Percentiles rank a stretch among this genome's conserved stretches.
Evolutionary conservation across 2,113 vertebrate species (phyloP).

Genomic region (Damaliscus lunatus): DNA sequence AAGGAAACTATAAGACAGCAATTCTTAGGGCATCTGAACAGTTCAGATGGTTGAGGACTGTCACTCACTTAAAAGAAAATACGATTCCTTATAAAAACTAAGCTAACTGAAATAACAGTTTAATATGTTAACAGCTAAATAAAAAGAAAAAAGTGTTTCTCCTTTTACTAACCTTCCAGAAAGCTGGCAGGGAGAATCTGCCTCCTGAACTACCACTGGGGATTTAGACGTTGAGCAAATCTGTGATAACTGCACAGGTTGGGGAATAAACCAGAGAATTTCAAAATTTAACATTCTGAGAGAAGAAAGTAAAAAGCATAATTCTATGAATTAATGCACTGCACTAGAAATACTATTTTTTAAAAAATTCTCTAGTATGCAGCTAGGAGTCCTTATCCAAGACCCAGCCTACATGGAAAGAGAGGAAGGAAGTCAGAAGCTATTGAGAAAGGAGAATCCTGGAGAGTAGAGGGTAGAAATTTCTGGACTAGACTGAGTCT

Average conservation of each 20-base stretch:
- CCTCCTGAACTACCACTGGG: background rate
- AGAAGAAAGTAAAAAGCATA: background rate
- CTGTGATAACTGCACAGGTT: background rate
- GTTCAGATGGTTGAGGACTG: background rate
- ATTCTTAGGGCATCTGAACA: background rate
- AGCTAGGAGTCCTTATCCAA: background rate
- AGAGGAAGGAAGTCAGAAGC: background rate
- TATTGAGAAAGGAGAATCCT: background rate
- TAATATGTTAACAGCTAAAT: background rate
- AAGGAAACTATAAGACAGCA: background rate
- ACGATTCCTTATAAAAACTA: background rate
- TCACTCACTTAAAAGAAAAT: background rate
- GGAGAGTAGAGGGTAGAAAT: background rate
- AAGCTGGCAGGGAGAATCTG: background rate
- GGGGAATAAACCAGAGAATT: background rate
- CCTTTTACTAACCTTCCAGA: background rate
- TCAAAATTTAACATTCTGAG: background rate
- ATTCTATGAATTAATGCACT: background rate
- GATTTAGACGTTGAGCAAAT: background rate
- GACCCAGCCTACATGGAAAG: background rate
- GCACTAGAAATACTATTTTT: no score
- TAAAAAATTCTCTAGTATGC: background rate
- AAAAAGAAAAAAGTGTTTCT: background rate
- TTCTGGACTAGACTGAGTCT: background rate
- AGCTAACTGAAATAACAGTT: background rate